Conservation (phyloP, 2,113 vertebrate genomes). For the Probosciger aterrimus region DNA sequence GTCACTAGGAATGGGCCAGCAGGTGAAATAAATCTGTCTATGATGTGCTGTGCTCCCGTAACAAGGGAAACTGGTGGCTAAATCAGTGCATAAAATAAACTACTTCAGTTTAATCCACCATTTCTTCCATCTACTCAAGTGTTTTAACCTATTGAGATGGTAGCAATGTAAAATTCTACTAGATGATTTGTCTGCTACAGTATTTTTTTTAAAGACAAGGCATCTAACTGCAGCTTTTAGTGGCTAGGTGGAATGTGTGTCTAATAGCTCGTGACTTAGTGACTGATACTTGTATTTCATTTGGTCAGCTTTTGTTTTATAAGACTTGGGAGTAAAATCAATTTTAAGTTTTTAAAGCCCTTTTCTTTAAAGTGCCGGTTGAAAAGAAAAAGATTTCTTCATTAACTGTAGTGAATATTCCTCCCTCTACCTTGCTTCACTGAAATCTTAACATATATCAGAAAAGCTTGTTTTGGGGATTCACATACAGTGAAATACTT, state of each 20-base stretch:
- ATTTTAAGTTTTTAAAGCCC: background rate
- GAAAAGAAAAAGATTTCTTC: background rate
- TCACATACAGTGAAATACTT: background rate
- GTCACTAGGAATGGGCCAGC: background rate
- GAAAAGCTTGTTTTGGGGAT: background rate
- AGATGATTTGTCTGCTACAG: background rate
- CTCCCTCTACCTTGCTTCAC: background rate
- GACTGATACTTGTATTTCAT: background rate
- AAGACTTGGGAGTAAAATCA: background rate
- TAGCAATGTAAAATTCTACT: background rate
- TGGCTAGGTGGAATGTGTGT: background rate
- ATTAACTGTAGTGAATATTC: background rate
- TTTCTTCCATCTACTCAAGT: background rate
- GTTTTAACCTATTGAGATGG: background rate
- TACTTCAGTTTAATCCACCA: background rate
- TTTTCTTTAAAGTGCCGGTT: background rate
- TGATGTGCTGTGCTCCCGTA: background rate
- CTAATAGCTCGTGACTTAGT: background rate
- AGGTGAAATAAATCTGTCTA: background rate
- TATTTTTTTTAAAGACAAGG: background rate
- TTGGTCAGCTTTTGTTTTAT: background rate
- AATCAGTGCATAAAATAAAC: background rate
- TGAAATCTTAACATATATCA: background rate
- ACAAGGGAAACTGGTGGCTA: accelerated
- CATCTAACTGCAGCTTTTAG: background rate